Percentiles rank a stretch among this genome's conserved stretches.
These are phyloP conservation scores for Chinchilla lanigera DNA, from an alignment of 2,113 vertebrate genomes.

Conservation along the genomic window DNA sequence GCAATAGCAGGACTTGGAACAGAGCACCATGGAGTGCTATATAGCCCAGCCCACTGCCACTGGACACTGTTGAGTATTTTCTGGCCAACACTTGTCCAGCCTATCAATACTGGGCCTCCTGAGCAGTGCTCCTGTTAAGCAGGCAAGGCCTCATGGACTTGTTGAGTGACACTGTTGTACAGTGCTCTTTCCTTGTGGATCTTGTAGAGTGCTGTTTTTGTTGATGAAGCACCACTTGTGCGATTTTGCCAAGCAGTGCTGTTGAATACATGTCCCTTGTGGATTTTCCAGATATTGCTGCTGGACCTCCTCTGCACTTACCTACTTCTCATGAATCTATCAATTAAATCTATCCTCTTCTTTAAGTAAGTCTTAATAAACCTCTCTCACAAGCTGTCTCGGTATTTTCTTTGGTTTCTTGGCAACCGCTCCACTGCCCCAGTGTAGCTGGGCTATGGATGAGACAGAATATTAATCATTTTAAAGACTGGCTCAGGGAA, in stretches of 20 bases:
- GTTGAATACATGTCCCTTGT: background rate
- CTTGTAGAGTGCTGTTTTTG: background rate
- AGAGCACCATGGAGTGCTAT: background rate
- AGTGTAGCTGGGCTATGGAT: background rate
- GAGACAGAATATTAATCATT: background rate
- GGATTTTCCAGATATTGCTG: no score
- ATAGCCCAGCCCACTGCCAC: background rate
- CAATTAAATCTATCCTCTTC: background rate
- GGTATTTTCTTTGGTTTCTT: background rate
- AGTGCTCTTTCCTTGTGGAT: background rate
- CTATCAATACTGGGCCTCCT: background rate
- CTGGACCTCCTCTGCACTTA: no score
- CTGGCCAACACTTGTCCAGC: background rate
- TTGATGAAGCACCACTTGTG: background rate
- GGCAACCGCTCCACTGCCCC: background rate
- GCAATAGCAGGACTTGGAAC: background rate
- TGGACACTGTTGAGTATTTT: background rate
- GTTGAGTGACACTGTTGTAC: background rate
- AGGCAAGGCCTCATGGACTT: background rate
- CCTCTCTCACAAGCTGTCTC: background rate
- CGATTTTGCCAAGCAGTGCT: background rate
- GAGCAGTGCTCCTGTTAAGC: background rate
- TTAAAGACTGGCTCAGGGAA: background rate
- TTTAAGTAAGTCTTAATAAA: background rate
- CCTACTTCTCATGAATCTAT: background rate